Percentiles rank a stretch among this genome's conserved stretches.
phyloP scores from a whole-genome alignment of 2,113 vertebrate species.

The Phaetusa simplex region DNA sequence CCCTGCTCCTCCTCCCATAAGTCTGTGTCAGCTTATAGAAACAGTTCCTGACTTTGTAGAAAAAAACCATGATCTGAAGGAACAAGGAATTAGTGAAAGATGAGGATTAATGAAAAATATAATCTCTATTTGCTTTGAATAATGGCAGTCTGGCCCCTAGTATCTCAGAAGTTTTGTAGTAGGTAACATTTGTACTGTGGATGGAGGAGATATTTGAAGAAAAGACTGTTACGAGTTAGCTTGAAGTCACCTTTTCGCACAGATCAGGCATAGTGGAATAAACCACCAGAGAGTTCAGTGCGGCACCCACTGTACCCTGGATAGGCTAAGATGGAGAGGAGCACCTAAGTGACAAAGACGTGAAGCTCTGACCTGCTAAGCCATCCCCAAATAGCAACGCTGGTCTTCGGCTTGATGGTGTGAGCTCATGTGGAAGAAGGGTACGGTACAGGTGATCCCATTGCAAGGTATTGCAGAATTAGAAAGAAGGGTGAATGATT shows the following conservation, averaged over 20 bases:
- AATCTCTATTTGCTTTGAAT: background rate
- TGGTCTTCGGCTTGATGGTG: background rate
- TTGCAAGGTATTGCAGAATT: background rate
- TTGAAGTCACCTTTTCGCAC: background rate
- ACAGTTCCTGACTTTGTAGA: background rate
- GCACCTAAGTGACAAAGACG: background rate
- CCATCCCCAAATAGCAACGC: background rate
- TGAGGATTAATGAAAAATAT: background rate
- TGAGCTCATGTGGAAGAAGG: background rate
- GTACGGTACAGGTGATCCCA: accelerated
- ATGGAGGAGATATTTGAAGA: background rate
- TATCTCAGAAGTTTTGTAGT: background rate
- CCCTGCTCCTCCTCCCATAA: background rate
- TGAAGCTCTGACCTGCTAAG: background rate
- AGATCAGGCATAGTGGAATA: background rate
- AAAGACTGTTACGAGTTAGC: accelerated
- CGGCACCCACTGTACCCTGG: background rate
- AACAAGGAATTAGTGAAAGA: background rate
- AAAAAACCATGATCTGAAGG: background rate
- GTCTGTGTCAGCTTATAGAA: background rate
- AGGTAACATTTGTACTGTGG: background rate
- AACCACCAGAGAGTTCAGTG: background rate
- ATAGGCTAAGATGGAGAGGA: background rate
- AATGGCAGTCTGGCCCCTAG: background rate
- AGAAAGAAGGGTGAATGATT: background rate